A percentile compares a stretch with the other conserved stretches of the same genome.
Conservation (phyloP, 2,888 invertebrate species). For the Fragum sueziense region DNA sequence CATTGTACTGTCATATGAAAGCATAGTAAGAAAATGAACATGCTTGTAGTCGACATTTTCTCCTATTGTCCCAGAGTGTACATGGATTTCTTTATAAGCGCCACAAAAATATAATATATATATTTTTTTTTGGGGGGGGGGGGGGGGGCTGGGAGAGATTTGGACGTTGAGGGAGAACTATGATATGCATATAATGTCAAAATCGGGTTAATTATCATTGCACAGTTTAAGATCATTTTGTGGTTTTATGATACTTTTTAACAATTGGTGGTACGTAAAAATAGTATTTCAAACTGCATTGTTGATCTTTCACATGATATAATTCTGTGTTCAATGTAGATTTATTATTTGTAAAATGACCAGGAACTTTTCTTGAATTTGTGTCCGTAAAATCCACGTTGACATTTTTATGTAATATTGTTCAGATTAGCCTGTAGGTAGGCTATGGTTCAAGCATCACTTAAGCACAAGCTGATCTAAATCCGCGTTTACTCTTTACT, state of each 20-base stretch:
- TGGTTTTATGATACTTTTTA: neutral
- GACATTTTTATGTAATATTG: neutral
- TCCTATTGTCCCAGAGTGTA: neutral
- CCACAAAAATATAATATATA: neutral
- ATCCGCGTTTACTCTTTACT: neutral
- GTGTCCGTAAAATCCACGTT: too few relatives aligned
- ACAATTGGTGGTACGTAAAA: too few relatives aligned
- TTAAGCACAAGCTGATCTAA: neutral
- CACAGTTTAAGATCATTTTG: neutral
- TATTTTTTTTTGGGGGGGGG: too few relatives aligned
- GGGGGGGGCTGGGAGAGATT: neutral
- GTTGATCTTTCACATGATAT: too few relatives aligned
- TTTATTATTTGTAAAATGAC: too few relatives aligned
- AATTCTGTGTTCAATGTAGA: too few relatives aligned
- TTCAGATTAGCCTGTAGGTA: neutral
- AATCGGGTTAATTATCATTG: neutral
- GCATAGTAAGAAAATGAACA: neutral
- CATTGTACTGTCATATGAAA: neutral
- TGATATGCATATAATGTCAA: neutral
- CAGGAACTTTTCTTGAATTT: too few relatives aligned
- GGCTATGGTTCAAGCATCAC: neutral
- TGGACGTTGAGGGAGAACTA: neutral
- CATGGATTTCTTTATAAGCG: neutral
- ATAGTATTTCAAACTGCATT: too few relatives aligned
- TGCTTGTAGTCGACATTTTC: neutral